Base-by-base conservation (phyloP, 2,113 vertebrate species). In the Chloroceryle aenea region DNA sequence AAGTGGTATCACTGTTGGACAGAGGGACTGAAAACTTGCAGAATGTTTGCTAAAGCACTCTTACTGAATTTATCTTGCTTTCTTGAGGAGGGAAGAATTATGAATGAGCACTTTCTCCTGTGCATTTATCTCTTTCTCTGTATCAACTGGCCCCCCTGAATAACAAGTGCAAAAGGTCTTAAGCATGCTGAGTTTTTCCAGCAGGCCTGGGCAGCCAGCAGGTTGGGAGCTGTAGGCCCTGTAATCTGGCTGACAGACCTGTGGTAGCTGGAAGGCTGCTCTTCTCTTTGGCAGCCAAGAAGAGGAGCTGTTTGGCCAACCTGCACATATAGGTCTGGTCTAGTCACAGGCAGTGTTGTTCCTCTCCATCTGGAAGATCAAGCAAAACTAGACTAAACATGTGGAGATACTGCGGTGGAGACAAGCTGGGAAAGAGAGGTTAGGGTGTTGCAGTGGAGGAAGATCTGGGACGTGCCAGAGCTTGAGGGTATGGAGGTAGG, bases 301-400 rank as follows among this genome's bases (percentile, higher is more conserved):
- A 61, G 18, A 34, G 74, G 76, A 29, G 81, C 55, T 89, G 62
- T 14, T 86, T 32, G 89, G 48, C 58, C 73, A 47, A 23, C 4
- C 87, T 71, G 73, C 13, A 22, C 0, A 1, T 10, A 29, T 71
- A 36, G 85, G 38, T 32, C 77, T 86, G 56, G 56, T 94, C 84
- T 71, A 53, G 76, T 67, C 64, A 11, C 73, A 89, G 85, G 42
- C 69, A 32, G 55, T 0, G 2, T 9, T 32, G 21, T 48, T 53
- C 40, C 55, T 20, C 48, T 91, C 45, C 47, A 52, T 40, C 40
- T 48, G 86, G 45, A 77, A 86, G 74, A 72, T 4, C 1, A 7
- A 67, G 69, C 61, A 42, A 55, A 92, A 75, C 89, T 50, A 59
- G 89, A 63, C 56, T 71, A 15, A 91, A 81, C 86, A 42, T 47